phyloP scores from a whole-genome alignment of 2,113 vertebrate species.

The Hypocryptadius cinnamomeus region DNA sequence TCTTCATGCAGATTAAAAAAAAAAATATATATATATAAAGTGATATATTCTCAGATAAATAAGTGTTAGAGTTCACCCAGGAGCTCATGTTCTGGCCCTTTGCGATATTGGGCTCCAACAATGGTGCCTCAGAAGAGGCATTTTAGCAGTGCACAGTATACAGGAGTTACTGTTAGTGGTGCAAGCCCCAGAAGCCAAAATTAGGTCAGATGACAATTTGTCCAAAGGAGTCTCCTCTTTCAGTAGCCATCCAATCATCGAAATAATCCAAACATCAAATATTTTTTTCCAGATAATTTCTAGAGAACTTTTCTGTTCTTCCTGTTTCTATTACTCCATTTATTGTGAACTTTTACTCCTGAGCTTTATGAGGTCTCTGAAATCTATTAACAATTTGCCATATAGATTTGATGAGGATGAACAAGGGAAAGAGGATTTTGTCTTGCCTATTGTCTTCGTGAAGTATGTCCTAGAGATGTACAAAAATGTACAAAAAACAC shows the following conservation, averaged over 20 bases:
- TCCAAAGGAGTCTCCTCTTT: background rate
- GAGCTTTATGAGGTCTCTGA: background rate
- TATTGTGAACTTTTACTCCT: background rate
- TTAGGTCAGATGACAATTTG: background rate
- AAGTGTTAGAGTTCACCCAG: background rate
- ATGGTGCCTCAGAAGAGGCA: background rate
- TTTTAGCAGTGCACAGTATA: background rate
- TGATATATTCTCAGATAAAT: background rate
- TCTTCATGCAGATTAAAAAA: background rate
- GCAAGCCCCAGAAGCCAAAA: background rate
- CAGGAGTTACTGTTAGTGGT: background rate
- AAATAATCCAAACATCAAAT: background rate
- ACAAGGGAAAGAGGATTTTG: background rate
- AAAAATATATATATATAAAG: background rate
- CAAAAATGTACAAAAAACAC: background rate
- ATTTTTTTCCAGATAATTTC: background rate
- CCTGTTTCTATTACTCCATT: background rate
- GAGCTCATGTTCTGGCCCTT: background rate
- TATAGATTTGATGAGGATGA: background rate
- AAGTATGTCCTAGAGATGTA: background rate
- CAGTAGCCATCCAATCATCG: background rate
- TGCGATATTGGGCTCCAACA: background rate
- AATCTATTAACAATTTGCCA: background rate
- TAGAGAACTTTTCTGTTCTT: background rate
- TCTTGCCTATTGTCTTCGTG: background rate